Percentiles rank a stretch among this genome's conserved stretches.
These are phyloP conservation scores for Onychomys arenicola DNA, from an alignment of 2,797 vertebrate species.

Conservation along the genomic window DNA sequence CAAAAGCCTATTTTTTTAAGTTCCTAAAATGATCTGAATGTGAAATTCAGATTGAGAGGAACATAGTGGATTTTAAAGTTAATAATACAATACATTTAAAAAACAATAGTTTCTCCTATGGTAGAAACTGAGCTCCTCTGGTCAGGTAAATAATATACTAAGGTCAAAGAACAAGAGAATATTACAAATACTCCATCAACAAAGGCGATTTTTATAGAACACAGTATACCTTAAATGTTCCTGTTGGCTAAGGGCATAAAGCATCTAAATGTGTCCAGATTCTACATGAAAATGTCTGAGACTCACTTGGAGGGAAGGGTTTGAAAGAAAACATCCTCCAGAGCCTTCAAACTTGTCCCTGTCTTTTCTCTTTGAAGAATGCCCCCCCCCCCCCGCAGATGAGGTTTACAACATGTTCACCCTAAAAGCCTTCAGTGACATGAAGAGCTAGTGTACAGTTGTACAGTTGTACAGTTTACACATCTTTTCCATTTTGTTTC, in stretches of 20 bases:
- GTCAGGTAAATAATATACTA: slow-evolving; percentile 7
- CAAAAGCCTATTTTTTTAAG: not conserved
- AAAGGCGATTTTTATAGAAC: not conserved
- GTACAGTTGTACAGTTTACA: not conserved
- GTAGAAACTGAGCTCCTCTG: not conserved
- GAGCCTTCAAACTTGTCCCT: not conserved
- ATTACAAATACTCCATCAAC: not conserved
- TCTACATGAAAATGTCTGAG: not conserved
- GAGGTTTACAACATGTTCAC: not conserved
- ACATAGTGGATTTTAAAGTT: not conserved
- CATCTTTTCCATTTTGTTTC: not conserved
- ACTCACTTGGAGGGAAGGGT: not conserved
- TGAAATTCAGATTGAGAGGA: slow-evolving; percentile 14
- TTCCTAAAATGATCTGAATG: not conserved
- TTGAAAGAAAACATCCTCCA: not conserved
- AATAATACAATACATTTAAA: slow-evolving; percentile 27
- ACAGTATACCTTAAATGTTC: not conserved
- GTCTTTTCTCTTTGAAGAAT: slow-evolving; percentile 5
- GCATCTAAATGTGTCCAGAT: not conserved
- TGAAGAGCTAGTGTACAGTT: not conserved
- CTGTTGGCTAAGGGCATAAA: not conserved
- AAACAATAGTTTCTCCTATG: not conserved
- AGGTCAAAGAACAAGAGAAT: not conserved
- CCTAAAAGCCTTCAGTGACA: not conserved
- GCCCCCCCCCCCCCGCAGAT: too few species aligned